phyloP scores from a whole-genome alignment of 2,113 vertebrate species.

The Labeo catla region DNA sequence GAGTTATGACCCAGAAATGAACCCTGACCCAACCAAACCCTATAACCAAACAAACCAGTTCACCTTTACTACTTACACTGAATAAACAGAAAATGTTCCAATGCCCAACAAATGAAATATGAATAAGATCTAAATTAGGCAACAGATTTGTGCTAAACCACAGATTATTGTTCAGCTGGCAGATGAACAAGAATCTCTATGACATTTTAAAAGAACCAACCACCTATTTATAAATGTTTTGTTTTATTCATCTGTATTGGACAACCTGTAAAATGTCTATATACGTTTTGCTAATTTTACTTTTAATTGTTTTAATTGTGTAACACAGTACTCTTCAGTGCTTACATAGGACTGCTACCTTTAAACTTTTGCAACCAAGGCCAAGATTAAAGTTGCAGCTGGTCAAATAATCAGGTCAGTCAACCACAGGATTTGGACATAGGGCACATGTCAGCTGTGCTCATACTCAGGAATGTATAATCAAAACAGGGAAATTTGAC shows the following conservation, averaged over 20 bases:
- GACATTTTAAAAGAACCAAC: background rate
- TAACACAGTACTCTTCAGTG: background rate
- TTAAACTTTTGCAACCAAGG: background rate
- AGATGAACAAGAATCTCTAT: background rate
- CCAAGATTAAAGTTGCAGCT: background rate
- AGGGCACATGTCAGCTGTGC: background rate
- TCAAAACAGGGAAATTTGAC: constrained; percentile 2
- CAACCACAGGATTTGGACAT: background rate
- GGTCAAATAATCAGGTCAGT: constrained; percentile 11
- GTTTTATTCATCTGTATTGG: background rate
- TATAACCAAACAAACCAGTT: background rate
- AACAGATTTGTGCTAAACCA: background rate
- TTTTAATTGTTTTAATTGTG: background rate
- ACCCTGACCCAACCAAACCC: background rate
- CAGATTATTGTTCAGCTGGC: background rate
- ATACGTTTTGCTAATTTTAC: background rate
- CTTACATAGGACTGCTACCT: background rate
- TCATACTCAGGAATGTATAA: background rate
- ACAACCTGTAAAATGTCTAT: background rate
- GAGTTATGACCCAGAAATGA: background rate
- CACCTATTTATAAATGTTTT: background rate
- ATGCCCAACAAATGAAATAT: background rate
- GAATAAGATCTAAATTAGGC: background rate
- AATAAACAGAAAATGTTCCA: background rate
- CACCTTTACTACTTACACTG: background rate